These are phyloP conservation scores for Euthynnus affinis DNA, from an alignment of 2,797 vertebrate genomes.

Conservation along the genomic window DNA sequence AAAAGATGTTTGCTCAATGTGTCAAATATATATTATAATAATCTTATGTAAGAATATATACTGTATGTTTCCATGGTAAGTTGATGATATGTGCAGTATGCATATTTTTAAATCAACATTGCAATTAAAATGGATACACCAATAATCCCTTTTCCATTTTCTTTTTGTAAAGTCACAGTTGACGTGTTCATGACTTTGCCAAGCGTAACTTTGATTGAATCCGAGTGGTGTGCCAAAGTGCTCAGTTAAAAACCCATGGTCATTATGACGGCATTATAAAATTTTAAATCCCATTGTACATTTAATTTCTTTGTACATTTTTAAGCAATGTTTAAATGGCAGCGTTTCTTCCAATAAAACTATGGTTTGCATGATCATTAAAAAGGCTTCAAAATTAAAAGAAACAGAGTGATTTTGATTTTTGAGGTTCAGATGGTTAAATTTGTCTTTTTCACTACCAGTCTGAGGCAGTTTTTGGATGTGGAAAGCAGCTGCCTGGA, in stretches of 20 bases:
- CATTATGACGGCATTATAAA: not conserved
- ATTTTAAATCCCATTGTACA: not conserved
- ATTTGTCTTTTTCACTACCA: conserved; percentile 1
- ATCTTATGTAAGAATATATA: not conserved
- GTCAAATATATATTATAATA: not conserved
- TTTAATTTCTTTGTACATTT: not conserved
- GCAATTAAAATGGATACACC: not conserved
- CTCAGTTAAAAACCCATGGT: not conserved
- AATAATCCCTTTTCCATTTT: not conserved
- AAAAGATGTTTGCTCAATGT: not conserved
- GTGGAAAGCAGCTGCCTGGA: conserved; percentile 12
- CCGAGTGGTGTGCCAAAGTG: not conserved
- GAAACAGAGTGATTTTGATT: not conserved
- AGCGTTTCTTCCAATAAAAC: not conserved
- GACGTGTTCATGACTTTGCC: not conserved
- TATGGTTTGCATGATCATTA: not conserved
- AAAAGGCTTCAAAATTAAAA: conserved; percentile 1
- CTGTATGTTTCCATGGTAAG: not conserved
- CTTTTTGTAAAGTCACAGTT: not conserved
- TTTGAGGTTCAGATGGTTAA: not conserved
- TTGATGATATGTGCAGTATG: not conserved
- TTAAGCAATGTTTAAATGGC: not conserved
- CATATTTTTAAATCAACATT: not conserved
- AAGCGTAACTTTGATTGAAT: not conserved
- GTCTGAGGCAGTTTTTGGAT: not conserved